Conservation (phyloP, 2,113 vertebrate species). For the Sapayoa aenigma region DNA sequence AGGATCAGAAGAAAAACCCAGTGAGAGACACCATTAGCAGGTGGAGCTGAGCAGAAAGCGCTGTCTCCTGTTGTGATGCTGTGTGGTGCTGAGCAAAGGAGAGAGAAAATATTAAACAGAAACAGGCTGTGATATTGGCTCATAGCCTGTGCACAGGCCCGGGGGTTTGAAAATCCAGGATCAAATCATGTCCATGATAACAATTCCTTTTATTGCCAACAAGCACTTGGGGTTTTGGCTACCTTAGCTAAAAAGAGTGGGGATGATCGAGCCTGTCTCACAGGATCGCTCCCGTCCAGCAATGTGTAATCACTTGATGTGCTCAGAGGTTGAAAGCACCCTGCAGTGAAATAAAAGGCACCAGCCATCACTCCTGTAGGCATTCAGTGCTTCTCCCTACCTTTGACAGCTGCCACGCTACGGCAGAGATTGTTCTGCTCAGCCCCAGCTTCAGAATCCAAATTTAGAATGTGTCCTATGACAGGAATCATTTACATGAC, state of each 20-base stretch:
- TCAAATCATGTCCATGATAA: not conserved
- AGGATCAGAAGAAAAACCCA: not conserved
- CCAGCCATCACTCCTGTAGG: conserved; percentile 41
- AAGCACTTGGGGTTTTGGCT: not conserved
- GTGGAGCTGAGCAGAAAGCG: not conserved
- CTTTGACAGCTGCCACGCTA: conserved; percentile 59
- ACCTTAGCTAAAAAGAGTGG: conserved; percentile 2
- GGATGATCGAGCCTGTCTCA: not conserved
- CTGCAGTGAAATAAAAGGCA: conserved; percentile 30
- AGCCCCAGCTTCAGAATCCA: conserved; percentile 50
- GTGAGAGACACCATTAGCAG: not conserved
- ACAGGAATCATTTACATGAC: conserved; percentile 68
- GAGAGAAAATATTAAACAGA: conserved; percentile 17
- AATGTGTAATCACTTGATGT: not conserved
- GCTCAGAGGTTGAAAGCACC: conserved; percentile 37
- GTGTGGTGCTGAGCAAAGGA: not conserved
- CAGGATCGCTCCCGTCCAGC: conserved; percentile 16
- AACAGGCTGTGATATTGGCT: conserved; percentile 33
- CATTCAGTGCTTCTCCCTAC: conserved; percentile 51
- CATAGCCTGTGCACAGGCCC: not conserved
- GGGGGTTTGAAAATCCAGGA: conserved; percentile 38
- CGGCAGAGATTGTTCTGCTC: conserved; percentile 53
- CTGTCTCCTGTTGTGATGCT: conserved; percentile 6
- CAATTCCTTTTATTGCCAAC: conserved; percentile 23
- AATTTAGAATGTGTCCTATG: conserved; percentile 56